Conservation (phyloP, 1,140 invertebrate genomes). For the Drosophila lacteicornis region DNA sequence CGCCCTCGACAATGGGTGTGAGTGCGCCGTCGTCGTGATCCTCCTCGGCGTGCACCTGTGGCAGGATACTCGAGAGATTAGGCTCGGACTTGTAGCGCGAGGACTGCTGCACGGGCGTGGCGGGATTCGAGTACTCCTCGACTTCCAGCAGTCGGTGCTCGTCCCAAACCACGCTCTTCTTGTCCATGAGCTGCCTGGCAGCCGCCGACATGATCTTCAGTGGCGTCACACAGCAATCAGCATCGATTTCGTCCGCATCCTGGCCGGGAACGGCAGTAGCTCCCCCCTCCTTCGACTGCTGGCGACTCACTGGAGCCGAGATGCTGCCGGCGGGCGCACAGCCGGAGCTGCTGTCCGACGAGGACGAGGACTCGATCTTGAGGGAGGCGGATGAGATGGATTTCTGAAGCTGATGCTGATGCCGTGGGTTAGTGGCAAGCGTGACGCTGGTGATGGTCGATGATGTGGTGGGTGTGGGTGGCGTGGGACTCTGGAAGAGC, state of each 20-base stretch:
- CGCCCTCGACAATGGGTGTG: constrained; percentile 66
- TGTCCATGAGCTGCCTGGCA: constrained; percentile 69
- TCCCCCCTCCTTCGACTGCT: constrained; percentile 61
- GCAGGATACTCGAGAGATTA: constrained; percentile 73
- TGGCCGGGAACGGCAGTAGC: constrained; percentile 39
- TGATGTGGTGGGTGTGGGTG: constrained; percentile 35
- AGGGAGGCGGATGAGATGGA: constrained; percentile 81
- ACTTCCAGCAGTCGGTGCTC: constrained; percentile 67
- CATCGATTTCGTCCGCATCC: constrained; percentile 56
- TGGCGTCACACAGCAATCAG: constrained; percentile 69
- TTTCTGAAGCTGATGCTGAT: constrained; percentile 76
- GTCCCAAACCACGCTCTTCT: constrained; percentile 77
- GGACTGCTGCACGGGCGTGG: constrained; percentile 73
- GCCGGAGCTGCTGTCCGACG: constrained; percentile 62
- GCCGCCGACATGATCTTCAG: constrained; percentile 69
- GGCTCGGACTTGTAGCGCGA: constrained; percentile 82
- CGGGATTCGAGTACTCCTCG: constrained; percentile 79
- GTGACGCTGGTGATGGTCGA: constrained; percentile 52
- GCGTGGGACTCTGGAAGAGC: constrained; percentile 80
- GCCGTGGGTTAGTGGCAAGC: constrained; percentile 54
- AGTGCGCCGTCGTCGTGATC: constrained; percentile 48
- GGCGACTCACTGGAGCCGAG: constrained; percentile 75
- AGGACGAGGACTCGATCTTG: constrained; percentile 62
- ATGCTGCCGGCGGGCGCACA: constrained; percentile 44
- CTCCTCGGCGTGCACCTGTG: constrained; percentile 44